These are phyloP conservation scores for Eulimnadia texana DNA, from an alignment of 1,140 invertebrate genomes.

Conservation along the genomic window DNA sequence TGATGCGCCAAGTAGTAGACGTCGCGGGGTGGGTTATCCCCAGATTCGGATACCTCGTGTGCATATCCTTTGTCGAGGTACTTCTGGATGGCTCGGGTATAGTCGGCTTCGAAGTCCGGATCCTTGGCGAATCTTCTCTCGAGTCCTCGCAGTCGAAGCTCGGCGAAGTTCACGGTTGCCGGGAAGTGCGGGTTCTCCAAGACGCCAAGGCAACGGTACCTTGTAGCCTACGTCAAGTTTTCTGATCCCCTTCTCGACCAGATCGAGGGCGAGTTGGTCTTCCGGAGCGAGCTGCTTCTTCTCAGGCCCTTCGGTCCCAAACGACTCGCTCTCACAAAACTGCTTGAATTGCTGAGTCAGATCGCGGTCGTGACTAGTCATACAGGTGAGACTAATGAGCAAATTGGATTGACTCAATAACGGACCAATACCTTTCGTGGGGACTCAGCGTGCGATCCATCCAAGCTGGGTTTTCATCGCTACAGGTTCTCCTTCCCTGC, in stretches of 20 bases:
- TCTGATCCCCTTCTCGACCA: too few relatives aligned
- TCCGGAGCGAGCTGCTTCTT: neutral
- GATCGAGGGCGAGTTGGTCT: neutral
- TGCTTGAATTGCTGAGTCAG: neutral
- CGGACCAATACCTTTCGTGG: neutral
- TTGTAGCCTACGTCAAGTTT: conserved; percentile 3
- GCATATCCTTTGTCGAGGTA: conserved; percentile 6
- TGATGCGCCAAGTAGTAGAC: neutral
- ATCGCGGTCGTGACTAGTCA: neutral
- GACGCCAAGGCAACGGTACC: neutral
- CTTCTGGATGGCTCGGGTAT: conserved; percentile 3
- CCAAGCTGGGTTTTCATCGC: conserved; percentile 2
- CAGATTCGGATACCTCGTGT: neutral
- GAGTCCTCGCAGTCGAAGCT: neutral
- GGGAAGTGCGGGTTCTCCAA: neutral
- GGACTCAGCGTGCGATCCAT: conserved; percentile 5
- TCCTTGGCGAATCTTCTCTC: neutral
- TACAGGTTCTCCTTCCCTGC: conserved; percentile 1
- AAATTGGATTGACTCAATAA: neutral
- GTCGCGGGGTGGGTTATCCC: neutral
- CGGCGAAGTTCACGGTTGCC: neutral
- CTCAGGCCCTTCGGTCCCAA: conserved; percentile 10
- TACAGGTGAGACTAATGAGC: neutral
- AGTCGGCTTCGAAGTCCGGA: neutral
- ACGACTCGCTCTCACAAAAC: neutral